Evolutionary conservation across 2,888 invertebrate species (phyloP).

Genomic region (Ophion costatus): DNA sequence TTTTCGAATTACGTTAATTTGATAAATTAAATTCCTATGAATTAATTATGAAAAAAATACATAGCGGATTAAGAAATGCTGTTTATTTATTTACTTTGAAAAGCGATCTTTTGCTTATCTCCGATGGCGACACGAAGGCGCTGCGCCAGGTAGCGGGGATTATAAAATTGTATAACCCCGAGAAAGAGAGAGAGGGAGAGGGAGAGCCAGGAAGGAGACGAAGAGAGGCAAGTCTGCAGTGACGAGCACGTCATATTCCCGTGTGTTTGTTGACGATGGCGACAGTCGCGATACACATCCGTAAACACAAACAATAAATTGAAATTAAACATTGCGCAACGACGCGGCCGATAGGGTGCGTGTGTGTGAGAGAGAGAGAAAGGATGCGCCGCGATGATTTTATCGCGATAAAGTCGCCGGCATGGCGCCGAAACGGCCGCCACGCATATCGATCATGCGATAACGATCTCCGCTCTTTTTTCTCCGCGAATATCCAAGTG

Average conservation of each 20-base stretch:
- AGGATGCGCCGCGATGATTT: conserved; percentile 51
- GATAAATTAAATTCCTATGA: too few species aligned
- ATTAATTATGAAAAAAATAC: neutral
- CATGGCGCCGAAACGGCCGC: conserved; percentile 55
- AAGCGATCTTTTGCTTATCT: conserved; percentile 53
- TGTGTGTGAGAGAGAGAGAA: conserved; percentile 9
- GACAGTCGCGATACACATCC: conserved; percentile 60
- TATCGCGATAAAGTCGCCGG: conserved; percentile 63
- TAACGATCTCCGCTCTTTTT: conserved; percentile 33
- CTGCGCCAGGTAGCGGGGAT: conserved; percentile 6
- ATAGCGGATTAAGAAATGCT: conserved; percentile 23
- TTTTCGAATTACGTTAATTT: too few species aligned
- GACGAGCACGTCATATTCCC: conserved; percentile 44
- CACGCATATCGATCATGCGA: conserved; percentile 54
- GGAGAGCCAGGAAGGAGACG: neutral
- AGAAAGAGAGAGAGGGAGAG: neutral
- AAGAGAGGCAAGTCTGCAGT: conserved; percentile 32
- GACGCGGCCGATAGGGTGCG: conserved; percentile 3
- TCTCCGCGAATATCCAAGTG: conserved; percentile 21
- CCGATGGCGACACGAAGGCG: conserved; percentile 21
- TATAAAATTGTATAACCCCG: conserved; percentile 53
- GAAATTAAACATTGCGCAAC: conserved; percentile 71
- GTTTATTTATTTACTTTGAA: conserved; percentile 51
- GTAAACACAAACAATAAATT: conserved; percentile 78
- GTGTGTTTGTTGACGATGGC: conserved; percentile 67